A percentile compares a stretch with the other conserved stretches of the same genome.
Evolutionary conservation across 2,888 invertebrate species (phyloP).

Genomic region (Brachylomia viminalis): DNA sequence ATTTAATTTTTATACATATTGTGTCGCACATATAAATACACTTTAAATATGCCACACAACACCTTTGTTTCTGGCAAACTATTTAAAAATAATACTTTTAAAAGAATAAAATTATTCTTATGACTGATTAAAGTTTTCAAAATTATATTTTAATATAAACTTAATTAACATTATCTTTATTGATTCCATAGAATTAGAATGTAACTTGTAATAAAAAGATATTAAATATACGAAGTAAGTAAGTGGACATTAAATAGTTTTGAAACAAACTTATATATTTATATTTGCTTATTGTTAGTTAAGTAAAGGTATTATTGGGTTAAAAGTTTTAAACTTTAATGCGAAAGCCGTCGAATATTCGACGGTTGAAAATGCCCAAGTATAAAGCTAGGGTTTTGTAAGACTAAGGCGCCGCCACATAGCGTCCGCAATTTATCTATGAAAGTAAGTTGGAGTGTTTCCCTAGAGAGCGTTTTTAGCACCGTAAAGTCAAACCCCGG

Average conservation of each 20-base stretch:
- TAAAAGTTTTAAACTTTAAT: constrained; percentile 35
- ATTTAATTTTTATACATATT: constrained; percentile 37
- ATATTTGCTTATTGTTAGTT: constrained; percentile 39
- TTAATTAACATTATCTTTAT: constrained; percentile 25
- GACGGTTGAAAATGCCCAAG: constrained; percentile 10
- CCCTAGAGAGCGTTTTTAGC: not conserved
- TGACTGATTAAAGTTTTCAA: constrained; percentile 43
- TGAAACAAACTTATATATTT: constrained; percentile 38
- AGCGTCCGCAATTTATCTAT: not conserved
- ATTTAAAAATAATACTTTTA: constrained; percentile 41
- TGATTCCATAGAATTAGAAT: constrained; percentile 26
- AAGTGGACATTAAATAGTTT: constrained; percentile 41
- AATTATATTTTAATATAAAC: constrained; percentile 21
- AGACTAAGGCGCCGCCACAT: not conserved
- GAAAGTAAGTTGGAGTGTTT: not conserved
- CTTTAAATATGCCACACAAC: constrained; percentile 46
- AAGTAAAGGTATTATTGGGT: constrained; percentile 34
- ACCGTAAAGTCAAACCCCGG: not conserved
- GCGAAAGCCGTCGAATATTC: constrained; percentile 1
- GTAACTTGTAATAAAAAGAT: constrained; percentile 13
- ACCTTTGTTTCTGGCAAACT: not conserved
- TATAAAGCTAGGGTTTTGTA: not conserved
- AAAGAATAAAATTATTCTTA: constrained; percentile 32
- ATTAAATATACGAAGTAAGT: constrained; percentile 17
- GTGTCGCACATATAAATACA: constrained; percentile 52